Conservation (phyloP, 2,797 vertebrate genomes). For the Sibirionetta formosa region DNA sequence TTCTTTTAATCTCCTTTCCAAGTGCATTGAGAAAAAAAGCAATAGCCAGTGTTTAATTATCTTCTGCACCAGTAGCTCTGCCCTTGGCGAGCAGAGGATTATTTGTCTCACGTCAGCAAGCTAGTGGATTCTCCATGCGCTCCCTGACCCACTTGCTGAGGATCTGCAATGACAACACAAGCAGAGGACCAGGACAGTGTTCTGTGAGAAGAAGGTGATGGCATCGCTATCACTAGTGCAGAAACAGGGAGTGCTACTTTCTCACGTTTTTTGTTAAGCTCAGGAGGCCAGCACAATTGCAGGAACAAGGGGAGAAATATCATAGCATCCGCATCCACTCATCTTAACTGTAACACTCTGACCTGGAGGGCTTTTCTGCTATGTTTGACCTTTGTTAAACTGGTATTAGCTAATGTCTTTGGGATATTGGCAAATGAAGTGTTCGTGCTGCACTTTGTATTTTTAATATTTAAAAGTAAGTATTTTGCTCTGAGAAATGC, state of each 20-base stretch:
- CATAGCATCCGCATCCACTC: not conserved
- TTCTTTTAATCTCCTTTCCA: conserved; percentile 40
- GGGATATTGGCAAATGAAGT: not conserved
- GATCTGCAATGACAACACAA: not conserved
- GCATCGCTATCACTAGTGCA: not conserved
- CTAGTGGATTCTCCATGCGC: not conserved
- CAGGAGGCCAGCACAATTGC: not conserved
- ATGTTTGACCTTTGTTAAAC: not conserved
- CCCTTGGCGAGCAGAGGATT: not conserved
- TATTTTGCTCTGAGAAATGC: not conserved
- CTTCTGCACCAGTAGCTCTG: not conserved
- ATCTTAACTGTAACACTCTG: not conserved
- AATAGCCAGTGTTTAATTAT: conserved; percentile 45
- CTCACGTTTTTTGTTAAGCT: not conserved
- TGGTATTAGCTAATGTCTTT: not conserved
- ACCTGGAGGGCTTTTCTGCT: not conserved
- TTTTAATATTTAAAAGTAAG: conserved; percentile 39
- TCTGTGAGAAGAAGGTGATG: not conserved
- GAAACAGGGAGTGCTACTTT: not conserved
- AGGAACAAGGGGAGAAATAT: not conserved
- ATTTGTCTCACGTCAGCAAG: not conserved
- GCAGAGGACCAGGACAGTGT: not conserved
- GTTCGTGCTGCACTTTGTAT: not conserved
- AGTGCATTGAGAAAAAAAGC: not conserved
- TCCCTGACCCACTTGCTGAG: not conserved